phyloP scores from a whole-genome alignment of 2,888 invertebrate species.

The Lottia gigantea region DNA sequence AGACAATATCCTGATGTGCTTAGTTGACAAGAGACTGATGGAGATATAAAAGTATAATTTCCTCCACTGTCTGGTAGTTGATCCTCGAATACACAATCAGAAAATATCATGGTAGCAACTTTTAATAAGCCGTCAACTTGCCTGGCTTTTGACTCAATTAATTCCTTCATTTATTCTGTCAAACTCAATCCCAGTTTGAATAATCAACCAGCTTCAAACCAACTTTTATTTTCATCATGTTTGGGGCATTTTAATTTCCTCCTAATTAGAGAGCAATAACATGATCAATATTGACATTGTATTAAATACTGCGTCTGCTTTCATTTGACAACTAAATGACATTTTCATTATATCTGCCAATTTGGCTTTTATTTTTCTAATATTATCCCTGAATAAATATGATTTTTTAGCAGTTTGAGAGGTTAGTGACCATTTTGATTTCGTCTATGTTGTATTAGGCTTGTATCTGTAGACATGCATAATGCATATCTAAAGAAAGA shows the following conservation, averaged over 20 bases:
- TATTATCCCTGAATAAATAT: too few relatives aligned
- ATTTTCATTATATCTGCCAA: constrained; percentile 21
- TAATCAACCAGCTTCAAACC: neutral
- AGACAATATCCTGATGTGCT: constrained; percentile 3
- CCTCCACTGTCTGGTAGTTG: constrained; percentile 1
- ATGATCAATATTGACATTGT: constrained; percentile 21
- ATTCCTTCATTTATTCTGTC: constrained; percentile 6
- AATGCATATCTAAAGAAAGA: too few relatives aligned
- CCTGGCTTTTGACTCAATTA: constrained; percentile 5
- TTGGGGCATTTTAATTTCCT: constrained; percentile 29
- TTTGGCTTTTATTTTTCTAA: too few relatives aligned
- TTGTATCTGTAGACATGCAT: too few relatives aligned
- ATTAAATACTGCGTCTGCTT: constrained; percentile 6
- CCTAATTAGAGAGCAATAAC: constrained; percentile 28
- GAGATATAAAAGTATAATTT: constrained; percentile 8
- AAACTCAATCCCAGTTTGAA: constrained; percentile 1
- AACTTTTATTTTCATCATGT: constrained; percentile 22
- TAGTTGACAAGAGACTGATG: neutral
- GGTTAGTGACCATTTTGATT: too few relatives aligned
- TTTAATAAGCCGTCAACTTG: constrained; percentile 3
- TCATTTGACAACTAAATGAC: constrained; percentile 20
- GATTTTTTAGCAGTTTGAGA: too few relatives aligned
- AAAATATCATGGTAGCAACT: constrained; percentile 7
- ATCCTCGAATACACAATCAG: neutral
- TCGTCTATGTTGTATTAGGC: too few relatives aligned